Evolutionary conservation across 2,113 vertebrate genomes (phyloP), one percentile per base, ranked within the genome.

Genomic region (Crotalus helleri): DNA sequence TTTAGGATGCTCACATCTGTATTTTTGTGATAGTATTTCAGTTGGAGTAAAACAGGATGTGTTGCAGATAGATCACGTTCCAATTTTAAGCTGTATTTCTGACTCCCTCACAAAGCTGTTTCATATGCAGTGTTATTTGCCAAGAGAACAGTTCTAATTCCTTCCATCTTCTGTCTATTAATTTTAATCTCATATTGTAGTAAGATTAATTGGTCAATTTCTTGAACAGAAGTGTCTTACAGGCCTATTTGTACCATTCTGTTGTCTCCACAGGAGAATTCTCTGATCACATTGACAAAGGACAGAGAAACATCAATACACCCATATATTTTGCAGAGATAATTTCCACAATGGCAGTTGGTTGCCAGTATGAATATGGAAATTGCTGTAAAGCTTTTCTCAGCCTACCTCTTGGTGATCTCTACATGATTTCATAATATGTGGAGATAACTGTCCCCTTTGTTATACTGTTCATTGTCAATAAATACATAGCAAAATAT

Each of bases 41-140:
- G 91, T 61, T 93, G 12, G 33, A 92, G 91, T 85, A 89, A 96
- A 92, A 94, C 8, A 91, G 74, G 85, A 92, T 93, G 86, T 97
- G 0, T 9, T 92, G 61, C 93, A 92, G 53, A 49, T 94, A 92
- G 86, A n/a, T 92, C 92, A 26, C 92, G 87, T 54, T 97, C 90
- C 94, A 96, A 81, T 46, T 91, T 64, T 94, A 33, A 85, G 61
- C 85, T 94, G 93, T 96, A 87, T 95, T 93, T 92, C 87, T 94
- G 95, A 93, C 33, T 91, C 95, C 64, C 24, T 93, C 88, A 94
- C n/a, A 85, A 0, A 3, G 23, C 85, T 49, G 57, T 94, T 93
- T 96, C 61, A 92, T 95, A 55, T 92, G 90, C 88, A 96, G 96
- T 94, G 93, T 93, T 95, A 95, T 94, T 93, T 94, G 95, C 94